Conservation (phyloP, 2,113 vertebrate species). For the Trogon melanurus region DNA sequence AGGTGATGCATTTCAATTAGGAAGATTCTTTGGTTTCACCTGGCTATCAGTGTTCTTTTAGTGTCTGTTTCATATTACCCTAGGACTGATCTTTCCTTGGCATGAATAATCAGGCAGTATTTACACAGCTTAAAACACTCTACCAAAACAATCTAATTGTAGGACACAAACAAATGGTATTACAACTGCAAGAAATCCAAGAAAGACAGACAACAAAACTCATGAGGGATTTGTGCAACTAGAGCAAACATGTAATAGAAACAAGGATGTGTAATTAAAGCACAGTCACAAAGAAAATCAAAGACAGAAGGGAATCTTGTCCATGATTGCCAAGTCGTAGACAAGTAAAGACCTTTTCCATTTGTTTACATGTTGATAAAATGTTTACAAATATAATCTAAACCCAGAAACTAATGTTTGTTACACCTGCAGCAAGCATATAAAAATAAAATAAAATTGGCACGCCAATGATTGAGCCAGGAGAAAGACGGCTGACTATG, state of each 20-base stretch:
- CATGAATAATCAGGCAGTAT: conserved; percentile 21
- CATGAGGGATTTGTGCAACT: background rate
- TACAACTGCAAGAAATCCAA: background rate
- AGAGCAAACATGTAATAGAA: background rate
- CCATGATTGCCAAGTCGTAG: background rate
- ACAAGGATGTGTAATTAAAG: background rate
- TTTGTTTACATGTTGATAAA: background rate
- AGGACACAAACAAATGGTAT: background rate
- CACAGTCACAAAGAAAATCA: background rate
- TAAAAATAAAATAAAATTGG: conserved; percentile 51
- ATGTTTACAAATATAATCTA: background rate
- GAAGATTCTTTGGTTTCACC: conserved; percentile 47
- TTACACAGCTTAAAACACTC: conserved; percentile 18
- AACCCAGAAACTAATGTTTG: background rate
- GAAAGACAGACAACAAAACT: conserved; percentile 33
- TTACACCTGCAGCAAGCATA: conserved; percentile 21
- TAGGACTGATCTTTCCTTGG: background rate
- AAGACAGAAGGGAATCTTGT: background rate
- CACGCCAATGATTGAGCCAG: background rate
- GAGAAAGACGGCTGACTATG: background rate
- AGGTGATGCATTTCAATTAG: background rate
- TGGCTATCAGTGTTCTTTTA: conserved; percentile 5
- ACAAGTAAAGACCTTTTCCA: background rate
- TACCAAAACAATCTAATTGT: background rate
- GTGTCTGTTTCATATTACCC: background rate